phyloP scores from a whole-genome alignment of 2,888 invertebrate genomes.

The Drosophila recens region DNA sequence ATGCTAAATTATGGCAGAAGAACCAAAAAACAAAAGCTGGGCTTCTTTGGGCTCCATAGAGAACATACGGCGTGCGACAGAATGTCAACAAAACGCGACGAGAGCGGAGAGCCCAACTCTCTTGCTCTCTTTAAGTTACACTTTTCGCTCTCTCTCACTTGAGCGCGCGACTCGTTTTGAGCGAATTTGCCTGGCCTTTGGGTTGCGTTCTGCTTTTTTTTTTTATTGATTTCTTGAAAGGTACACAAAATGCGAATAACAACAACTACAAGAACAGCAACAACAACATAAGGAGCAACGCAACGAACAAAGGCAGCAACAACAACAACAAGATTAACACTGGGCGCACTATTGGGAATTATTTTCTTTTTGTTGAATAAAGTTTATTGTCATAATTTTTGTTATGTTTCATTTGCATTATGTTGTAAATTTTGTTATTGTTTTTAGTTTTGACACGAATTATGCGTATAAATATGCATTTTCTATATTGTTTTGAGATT shows the following conservation, averaged over 20 bases:
- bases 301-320: constrained; percentile 62
- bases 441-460: constrained; percentile 29
- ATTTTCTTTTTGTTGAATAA: constrained; percentile 9
- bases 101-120: constrained; percentile 30
- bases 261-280: constrained; percentile 59
- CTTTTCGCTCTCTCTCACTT: constrained; percentile 19
- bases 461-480: background rate
- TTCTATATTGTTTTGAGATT: constrained; percentile 11
- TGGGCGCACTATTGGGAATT: constrained; percentile 34
- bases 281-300: constrained; percentile 41
- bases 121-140: constrained; percentile 21
- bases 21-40: constrained; percentile 18
- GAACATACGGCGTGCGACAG: constrained; percentile 41
- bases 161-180: constrained; percentile 68
- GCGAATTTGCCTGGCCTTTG: constrained; percentile 72
- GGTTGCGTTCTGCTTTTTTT: constrained; percentile 78
- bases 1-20: constrained; percentile 60
- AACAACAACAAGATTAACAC: constrained; percentile 20
- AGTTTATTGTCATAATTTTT: constrained; percentile 26
- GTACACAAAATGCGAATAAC: constrained; percentile 82
- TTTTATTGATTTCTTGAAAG: constrained; percentile 84
- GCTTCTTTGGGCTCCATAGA: constrained; percentile 18
- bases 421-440: constrained; percentile 18
- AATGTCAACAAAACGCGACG: constrained; percentile 72
- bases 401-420: constrained; percentile 15